Evolutionary conservation across 2,113 vertebrate genomes (phyloP).

Genomic region (Hydrochoerus hydrochaeris): DNA sequence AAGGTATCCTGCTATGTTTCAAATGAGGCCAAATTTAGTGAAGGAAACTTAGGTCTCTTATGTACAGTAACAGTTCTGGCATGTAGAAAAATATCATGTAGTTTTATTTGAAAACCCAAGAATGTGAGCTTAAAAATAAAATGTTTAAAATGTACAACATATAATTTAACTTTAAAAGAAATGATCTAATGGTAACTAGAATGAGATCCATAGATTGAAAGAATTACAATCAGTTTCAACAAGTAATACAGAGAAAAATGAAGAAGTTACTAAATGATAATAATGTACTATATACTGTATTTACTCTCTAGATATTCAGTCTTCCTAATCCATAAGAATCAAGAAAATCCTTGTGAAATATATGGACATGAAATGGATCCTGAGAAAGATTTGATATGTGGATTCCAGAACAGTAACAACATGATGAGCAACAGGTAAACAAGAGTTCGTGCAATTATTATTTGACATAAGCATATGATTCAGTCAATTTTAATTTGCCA

Average conservation of each 20-base stretch:
- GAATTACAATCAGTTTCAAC: background rate
- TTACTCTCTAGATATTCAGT: background rate
- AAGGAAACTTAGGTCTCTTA: slow-evolving; percentile 62
- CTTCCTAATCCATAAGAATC: background rate
- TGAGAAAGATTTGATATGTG: background rate
- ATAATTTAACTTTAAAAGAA: slow-evolving; percentile 60
- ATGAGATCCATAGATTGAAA: background rate
- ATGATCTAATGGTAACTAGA: slow-evolving; percentile 23
- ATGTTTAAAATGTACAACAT: slow-evolving; percentile 44
- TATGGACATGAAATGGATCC: background rate
- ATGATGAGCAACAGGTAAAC: background rate
- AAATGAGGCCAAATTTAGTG: slow-evolving; percentile 70
- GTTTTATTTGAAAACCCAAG: slow-evolving; percentile 67
- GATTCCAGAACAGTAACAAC: background rate
- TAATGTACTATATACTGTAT: background rate
- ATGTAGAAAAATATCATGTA: slow-evolving; percentile 60
- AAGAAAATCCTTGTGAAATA: background rate
- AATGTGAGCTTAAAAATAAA: slow-evolving; percentile 55
- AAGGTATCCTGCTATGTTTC: slow-evolving; percentile 71
- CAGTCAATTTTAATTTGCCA: background rate
- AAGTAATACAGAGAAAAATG: slow-evolving; percentile 37
- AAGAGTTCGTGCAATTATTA: background rate
- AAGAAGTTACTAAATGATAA: background rate
- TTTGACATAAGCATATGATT: background rate
- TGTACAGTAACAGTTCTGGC: slow-evolving; percentile 43